Conservation (phyloP, 2,888 invertebrate species). For the Catonia carolina region DNA sequence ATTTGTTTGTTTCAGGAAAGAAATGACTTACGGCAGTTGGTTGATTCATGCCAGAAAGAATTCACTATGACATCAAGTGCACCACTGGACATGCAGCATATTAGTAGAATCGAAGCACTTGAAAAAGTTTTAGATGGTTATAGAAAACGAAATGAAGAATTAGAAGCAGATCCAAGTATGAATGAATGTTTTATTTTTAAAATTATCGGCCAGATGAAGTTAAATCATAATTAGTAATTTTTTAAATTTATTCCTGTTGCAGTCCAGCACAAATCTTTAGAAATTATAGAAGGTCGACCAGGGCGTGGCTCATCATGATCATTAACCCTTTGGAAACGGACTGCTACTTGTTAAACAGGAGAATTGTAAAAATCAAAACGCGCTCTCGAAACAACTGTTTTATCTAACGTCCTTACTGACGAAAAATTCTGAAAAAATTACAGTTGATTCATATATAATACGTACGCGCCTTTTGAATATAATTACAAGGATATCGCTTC, state of each 20-base stretch:
- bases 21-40: constrained; percentile 70
- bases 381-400: no score
- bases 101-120: constrained; percentile 56
- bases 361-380: no score
- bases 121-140: constrained; percentile 68
- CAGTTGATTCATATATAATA: no score
- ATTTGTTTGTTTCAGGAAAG: constrained; percentile 59
- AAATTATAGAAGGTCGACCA: no score
- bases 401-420: no score
- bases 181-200: constrained; percentile 2
- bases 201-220: constrained; percentile 3
- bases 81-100: constrained; percentile 16
- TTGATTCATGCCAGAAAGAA: constrained; percentile 79
- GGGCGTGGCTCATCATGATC: no score
- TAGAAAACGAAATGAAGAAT: constrained; percentile 43
- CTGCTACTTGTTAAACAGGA: no score
- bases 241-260: neutral
- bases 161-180: constrained; percentile 35
- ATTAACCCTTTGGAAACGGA: no score
- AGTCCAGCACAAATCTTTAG: no score
- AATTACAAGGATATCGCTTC: no score
- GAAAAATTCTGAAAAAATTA: no score
- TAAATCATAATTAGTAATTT: neutral
- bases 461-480: no score
- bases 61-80: constrained; percentile 49